Base-by-base conservation (phyloP, 2,113 vertebrate species). In the Epinephelus lanceolatus region DNA sequence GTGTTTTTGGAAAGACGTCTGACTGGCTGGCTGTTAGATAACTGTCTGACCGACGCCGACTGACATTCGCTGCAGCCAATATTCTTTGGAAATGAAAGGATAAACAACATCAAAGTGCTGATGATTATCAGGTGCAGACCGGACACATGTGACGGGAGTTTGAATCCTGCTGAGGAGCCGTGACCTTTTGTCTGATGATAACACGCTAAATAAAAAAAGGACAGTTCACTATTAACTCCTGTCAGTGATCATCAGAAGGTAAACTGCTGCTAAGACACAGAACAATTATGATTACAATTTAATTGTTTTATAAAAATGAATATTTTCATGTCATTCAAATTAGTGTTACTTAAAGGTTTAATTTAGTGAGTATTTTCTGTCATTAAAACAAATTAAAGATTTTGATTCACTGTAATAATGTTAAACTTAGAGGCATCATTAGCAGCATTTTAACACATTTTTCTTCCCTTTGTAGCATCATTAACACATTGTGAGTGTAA, bases 91-190 rank as follows among this genome's bases (percentile, higher is more conserved):
- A 75, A 78, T 71, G 49, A 74, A 74, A 78, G 40, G 27, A 71
- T 21, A 12, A 74, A 66, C 70, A 56, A 40, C 82, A 87, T 85
- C 76, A 90, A 76, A 83, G 88, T n/a, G 59, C 52, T 17, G 69
- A 72, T 77, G 62, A 53, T 55, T 42, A 75, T 74, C 73, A 8
- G 74, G 53, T 37, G 56, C 70, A 70, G 75, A 65, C 70, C 1
- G 75, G 62, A 82, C 78, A 61, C 56, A 56, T 40, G 57, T 51
- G 63, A 69, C 5, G 69, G 0, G 55, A 4, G 69, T 47, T 18
- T 74, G 76, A 70, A 67, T 78, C 62, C 79, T 37, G 47, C 73
- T 63, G 74, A 85, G 66, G 52, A n/a, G 49, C 2, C 17, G 19
- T 63, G 56, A 75, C 71, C 65, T 76, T 71, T 6, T 52, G 2